These are phyloP conservation scores for Caranx ignobilis DNA, from an alignment of 2,113 vertebrate genomes.

Conservation along the genomic window DNA sequence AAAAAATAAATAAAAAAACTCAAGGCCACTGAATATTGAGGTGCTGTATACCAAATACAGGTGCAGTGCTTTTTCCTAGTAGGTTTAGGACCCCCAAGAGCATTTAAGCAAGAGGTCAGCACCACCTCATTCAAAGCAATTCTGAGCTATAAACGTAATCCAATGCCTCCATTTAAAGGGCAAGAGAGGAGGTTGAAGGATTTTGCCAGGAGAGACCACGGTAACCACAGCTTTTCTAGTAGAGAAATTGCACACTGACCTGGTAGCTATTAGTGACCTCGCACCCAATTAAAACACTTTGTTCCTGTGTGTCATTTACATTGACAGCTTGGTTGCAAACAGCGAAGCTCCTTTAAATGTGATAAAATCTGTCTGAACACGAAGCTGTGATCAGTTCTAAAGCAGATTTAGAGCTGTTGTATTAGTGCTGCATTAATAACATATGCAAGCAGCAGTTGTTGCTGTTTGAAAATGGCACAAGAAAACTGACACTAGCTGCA, in stretches of 20 bases:
- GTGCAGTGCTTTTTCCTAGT: conserved; percentile 38
- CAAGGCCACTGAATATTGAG: background rate
- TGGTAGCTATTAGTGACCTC: background rate
- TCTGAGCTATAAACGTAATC: conserved; percentile 25
- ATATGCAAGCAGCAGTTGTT: background rate
- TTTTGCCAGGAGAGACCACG: background rate
- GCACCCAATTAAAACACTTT: conserved; percentile 14
- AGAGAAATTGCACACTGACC: background rate
- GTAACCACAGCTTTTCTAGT: background rate
- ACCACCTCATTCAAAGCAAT: conserved; percentile 19
- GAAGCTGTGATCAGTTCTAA: background rate
- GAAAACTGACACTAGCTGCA: background rate
- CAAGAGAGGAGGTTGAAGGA: background rate
- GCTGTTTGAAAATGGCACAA: background rate
- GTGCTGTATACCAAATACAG: background rate
- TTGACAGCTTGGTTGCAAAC: background rate
- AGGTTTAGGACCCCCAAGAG: conserved; percentile 9
- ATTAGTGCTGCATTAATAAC: too few species aligned
- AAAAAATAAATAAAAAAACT: conserved; percentile 11
- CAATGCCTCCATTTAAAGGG: background rate
- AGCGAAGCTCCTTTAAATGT: background rate
- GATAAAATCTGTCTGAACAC: background rate
- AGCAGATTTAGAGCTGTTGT: background rate
- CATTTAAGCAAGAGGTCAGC: conserved; percentile 23
- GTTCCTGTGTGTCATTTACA: background rate